Evolutionary conservation across 2,797 vertebrate species (phyloP).

Genomic region (Syngnathus rostellatus): DNA sequence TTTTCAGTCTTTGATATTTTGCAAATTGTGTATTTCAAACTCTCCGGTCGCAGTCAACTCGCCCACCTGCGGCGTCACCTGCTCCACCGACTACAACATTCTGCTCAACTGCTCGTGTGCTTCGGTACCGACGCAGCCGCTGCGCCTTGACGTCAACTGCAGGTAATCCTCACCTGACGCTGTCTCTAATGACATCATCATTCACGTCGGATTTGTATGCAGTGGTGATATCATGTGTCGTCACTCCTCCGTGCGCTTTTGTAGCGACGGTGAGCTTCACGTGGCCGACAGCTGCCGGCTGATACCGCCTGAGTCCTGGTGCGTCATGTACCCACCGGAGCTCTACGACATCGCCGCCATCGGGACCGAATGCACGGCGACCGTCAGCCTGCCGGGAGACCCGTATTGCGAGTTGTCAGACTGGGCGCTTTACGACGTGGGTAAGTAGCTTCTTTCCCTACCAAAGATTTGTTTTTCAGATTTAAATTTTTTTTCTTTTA

Average conservation of each 20-base stretch:
- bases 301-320: conserved; percentile 47
- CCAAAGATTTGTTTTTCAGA: too few species aligned
- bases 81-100: conserved; percentile 51
- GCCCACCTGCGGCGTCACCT: conserved; percentile 48
- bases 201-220: too few species aligned
- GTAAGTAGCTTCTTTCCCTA: conserved; percentile 25
- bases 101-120: conserved; percentile 62
- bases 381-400: not conserved
- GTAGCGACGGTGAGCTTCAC: fast-evolving
- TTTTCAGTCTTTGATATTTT: too few species aligned
- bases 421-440: conserved; percentile 32
- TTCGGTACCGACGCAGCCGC: conserved; percentile 8
- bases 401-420: not conserved
- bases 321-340: conserved; percentile 13
- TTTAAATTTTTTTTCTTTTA: too few species aligned
- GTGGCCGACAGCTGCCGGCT: conserved; percentile 42
- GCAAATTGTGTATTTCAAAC: too few species aligned
- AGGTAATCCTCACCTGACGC: conserved; percentile 36
- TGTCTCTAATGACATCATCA: too few species aligned
- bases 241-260: conserved; percentile 8
- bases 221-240: too few species aligned
- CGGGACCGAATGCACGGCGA: conserved; percentile 37
- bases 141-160: conserved; percentile 46
- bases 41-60: conserved; percentile 31
- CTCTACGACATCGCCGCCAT: fast-evolving